Percentiles rank a stretch among this genome's conserved stretches.
phyloP scores from a whole-genome alignment of 1,140 invertebrate genomes.

The Cardiocondyla obscurior region DNA sequence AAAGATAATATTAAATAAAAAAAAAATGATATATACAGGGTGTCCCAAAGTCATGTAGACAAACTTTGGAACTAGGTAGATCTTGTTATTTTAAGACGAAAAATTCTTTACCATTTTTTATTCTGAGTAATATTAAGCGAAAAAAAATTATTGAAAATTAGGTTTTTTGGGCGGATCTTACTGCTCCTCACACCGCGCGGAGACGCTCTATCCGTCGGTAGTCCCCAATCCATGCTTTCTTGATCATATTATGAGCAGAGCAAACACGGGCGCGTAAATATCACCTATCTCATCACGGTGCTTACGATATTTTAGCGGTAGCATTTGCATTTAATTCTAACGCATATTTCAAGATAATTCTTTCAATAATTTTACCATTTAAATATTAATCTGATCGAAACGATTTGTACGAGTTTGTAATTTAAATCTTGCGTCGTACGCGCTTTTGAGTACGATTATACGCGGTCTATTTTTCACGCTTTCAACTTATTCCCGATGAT shows the following conservation, averaged over 20 bases:
- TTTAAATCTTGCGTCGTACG: background rate
- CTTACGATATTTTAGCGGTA: constrained; percentile 31
- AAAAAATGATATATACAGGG: too few relatives aligned
- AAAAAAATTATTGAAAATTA: too few relatives aligned
- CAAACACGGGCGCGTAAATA: constrained; percentile 31
- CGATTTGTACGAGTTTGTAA: background rate
- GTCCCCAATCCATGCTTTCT: too few relatives aligned
- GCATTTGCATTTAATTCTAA: constrained; percentile 27
- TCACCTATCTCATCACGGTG: background rate
- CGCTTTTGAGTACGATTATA: background rate
- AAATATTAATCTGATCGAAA: background rate
- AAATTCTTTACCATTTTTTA: too few relatives aligned
- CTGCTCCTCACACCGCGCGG: too few relatives aligned
- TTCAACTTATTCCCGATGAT: background rate
- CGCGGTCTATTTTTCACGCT: background rate
- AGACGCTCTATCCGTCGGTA: too few relatives aligned
- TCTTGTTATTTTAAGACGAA: too few relatives aligned
- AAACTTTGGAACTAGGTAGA: too few relatives aligned
- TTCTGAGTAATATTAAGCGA: too few relatives aligned
- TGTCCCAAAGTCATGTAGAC: too few relatives aligned
- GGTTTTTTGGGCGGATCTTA: too few relatives aligned
- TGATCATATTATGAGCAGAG: background rate
- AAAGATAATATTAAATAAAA: too few relatives aligned
- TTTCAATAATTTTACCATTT: background rate
- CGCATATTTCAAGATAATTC: background rate